Conservation (phyloP, 1,140 invertebrate species). For the Eumeta japonica region DNA sequence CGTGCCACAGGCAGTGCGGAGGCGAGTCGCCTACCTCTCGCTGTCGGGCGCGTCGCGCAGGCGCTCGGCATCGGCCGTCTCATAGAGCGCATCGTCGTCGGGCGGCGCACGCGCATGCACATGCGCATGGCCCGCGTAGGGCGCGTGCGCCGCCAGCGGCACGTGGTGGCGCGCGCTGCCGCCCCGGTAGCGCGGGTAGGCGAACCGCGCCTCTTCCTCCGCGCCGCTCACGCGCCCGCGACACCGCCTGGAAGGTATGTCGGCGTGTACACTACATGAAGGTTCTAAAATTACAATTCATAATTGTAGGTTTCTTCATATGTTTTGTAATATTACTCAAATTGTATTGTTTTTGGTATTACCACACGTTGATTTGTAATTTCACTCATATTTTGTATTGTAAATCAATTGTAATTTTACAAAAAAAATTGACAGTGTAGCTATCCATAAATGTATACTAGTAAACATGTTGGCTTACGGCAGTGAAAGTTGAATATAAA, state of each 20-base stretch:
- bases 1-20: not conserved
- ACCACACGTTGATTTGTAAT: no score
- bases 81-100: slow-evolving; percentile 82
- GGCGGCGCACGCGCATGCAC: slow-evolving; percentile 60
- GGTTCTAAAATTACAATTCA: no score
- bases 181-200: slow-evolving; percentile 78
- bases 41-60: slow-evolving; percentile 77
- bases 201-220: slow-evolving; percentile 71
- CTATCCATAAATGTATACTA: no score
- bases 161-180: slow-evolving; percentile 64
- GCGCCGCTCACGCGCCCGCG: slow-evolving; percentile 42
- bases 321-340: no score
- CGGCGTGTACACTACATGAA: no score
- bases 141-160: slow-evolving; percentile 29
- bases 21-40: slow-evolving; percentile 68
- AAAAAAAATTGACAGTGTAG: no score
- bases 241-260: slow-evolving; percentile 52
- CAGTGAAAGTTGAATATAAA: no score
- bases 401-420: no score
- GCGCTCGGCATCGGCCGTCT: slow-evolving; percentile 72
- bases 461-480: no score
- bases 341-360: no score
- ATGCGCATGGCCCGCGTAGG: slow-evolving; percentile 47
- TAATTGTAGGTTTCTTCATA: no score
- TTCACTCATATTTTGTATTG: no score